These are phyloP conservation scores for Pelobates fuscus DNA, from an alignment of 2,113 vertebrate genomes.

Conservation along the genomic window DNA sequence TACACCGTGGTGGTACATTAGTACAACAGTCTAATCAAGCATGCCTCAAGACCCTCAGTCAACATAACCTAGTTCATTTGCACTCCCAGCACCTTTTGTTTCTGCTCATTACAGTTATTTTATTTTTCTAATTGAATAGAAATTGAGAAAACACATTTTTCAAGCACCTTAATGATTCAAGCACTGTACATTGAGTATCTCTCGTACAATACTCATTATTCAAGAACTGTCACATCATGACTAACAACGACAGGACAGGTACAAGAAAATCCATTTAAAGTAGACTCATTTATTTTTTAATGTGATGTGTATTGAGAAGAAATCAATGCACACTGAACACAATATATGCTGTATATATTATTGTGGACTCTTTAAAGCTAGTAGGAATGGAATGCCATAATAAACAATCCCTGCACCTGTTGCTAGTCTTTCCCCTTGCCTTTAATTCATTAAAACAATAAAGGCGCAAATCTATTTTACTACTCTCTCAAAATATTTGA, in stretches of 20 bases:
- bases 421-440: too few relatives aligned
- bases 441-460: too few relatives aligned
- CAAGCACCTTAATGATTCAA: constrained; percentile 20
- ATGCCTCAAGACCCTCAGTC: constrained; percentile 51
- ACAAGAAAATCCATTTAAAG: constrained; percentile 32
- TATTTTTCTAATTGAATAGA: constrained; percentile 34
- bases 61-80: constrained; percentile 57
- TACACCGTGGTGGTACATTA: constrained; percentile 42
- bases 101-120: background rate
- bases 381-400: too few relatives aligned
- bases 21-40: constrained; percentile 56
- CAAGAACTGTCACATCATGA: constrained; percentile 56
- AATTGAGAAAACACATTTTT: constrained; percentile 18
- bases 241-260: constrained; percentile 25
- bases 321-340: constrained; percentile 9
- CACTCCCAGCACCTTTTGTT: constrained; percentile 30
- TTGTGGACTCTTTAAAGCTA: background rate
- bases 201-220: constrained; percentile 53
- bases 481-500: too few relatives aligned
- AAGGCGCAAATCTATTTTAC: too few relatives aligned
- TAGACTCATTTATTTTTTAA: constrained; percentile 12
- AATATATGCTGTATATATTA: background rate
- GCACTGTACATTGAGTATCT: constrained; percentile 27
- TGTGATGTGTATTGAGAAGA: constrained; percentile 17
- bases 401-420: too few relatives aligned